Evolutionary conservation across 2,797 vertebrate species (phyloP).

Genomic region (Amazona finschi): DNA sequence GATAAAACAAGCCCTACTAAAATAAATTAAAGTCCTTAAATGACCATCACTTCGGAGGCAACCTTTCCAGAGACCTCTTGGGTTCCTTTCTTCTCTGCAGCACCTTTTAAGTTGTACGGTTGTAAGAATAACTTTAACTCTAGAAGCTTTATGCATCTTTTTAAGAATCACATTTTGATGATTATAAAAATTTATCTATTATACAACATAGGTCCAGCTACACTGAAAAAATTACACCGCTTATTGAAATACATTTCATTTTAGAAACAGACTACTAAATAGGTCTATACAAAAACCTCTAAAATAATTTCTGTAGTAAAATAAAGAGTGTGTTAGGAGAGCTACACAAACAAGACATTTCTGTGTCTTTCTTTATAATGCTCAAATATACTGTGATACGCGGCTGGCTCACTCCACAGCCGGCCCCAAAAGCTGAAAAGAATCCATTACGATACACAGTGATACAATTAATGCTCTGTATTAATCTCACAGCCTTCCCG

Average conservation of each 20-base stretch:
- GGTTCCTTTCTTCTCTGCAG: constrained; percentile 62
- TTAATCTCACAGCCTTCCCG: constrained; percentile 77
- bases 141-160: constrained; percentile 77
- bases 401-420: constrained; percentile 54
- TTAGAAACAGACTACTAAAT: constrained; percentile 84
- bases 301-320: constrained; percentile 87
- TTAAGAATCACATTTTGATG: constrained; percentile 80
- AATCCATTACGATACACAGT: constrained; percentile 77
- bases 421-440: constrained; percentile 68
- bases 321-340: constrained; percentile 83
- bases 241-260: constrained; percentile 81
- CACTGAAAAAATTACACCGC: constrained; percentile 83
- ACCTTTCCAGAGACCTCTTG: constrained; percentile 52
- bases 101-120: constrained; percentile 73
- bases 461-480: constrained; percentile 81
- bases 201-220: constrained; percentile 82
- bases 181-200: constrained; percentile 81
- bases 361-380: constrained; percentile 68
- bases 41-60: constrained; percentile 23
- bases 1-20: neutral
- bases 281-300: constrained; percentile 85
- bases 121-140: constrained; percentile 73
- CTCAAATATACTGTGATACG: constrained; percentile 68
- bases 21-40: constrained; percentile 59
- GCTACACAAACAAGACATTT: constrained; percentile 74